Percentiles rank a stretch among this genome's conserved stretches.
These are phyloP conservation scores for Drosophila elegans DNA, from an alignment of 1,140 invertebrate genomes.

Conservation along the genomic window DNA sequence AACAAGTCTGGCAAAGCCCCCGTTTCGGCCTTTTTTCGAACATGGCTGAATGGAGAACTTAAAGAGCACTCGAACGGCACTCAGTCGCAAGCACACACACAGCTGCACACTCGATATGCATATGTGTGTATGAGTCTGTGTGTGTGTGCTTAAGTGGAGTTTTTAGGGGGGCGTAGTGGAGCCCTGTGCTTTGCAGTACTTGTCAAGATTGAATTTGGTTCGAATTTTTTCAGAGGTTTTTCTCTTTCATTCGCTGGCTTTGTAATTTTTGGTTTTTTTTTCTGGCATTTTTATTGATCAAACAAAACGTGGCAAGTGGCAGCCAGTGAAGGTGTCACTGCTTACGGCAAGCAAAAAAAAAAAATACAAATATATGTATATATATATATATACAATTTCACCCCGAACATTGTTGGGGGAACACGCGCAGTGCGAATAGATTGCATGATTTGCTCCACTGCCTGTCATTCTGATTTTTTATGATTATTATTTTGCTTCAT, in stretches of 20 bases:
- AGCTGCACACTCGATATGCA: conserved; percentile 57
- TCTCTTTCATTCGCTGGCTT: conserved; percentile 22
- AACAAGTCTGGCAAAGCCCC: conserved; percentile 63
- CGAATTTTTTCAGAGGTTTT: conserved; percentile 50
- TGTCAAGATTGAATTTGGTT: conserved; percentile 83
- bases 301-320: conserved; percentile 82
- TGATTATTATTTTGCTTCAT: conserved; percentile 70
- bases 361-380: conserved; percentile 6
- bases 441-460: conserved; percentile 77
- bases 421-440: conserved; percentile 60
- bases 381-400: conserved; percentile 18
- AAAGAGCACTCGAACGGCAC: conserved; percentile 81
- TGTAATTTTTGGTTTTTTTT: conserved; percentile 37
- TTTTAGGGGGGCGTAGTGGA: conserved; percentile 28
- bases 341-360: conserved; percentile 52
- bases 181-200: conserved; percentile 77
- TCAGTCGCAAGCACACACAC: conserved; percentile 68
- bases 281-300: conserved; percentile 84
- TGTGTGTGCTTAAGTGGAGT: conserved; percentile 77
- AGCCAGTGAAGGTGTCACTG: conserved; percentile 82
- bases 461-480: conserved; percentile 72
- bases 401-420: conserved; percentile 24
- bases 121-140: conserved; percentile 70
- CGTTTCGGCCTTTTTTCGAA: conserved; percentile 33
- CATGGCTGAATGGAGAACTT: conserved; percentile 76